These are phyloP conservation scores for Carollia perspicillata DNA, from an alignment of 2,113 vertebrate genomes.

Conservation along the genomic window DNA sequence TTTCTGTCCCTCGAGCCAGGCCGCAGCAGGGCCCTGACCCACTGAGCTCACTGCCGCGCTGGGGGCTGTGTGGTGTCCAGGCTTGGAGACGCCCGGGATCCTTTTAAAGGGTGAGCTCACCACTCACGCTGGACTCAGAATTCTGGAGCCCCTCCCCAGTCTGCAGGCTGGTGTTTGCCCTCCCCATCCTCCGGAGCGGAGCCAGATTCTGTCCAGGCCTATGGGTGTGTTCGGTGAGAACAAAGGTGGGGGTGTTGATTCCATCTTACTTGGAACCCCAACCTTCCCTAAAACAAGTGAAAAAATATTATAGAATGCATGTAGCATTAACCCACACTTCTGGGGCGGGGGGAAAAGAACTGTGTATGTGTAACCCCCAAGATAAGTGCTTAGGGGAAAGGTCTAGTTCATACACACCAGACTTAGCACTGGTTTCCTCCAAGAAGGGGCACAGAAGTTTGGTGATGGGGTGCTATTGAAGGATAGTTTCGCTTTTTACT, in stretches of 20 bases:
- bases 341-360: too few relatives aligned
- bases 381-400: background rate
- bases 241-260: background rate
- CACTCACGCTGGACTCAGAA: background rate
- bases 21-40: too few relatives aligned
- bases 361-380: background rate
- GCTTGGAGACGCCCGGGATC: background rate
- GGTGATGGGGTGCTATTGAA: background rate
- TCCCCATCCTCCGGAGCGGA: too few relatives aligned
- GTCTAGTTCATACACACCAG: background rate
- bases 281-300: background rate
- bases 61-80: background rate
- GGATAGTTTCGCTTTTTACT: background rate
- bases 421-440: background rate
- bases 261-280: background rate
- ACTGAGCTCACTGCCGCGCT: background rate
- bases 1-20: too few relatives aligned
- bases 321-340: background rate
- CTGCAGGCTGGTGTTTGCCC: too few relatives aligned
- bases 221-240: background rate
- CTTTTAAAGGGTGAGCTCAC: background rate
- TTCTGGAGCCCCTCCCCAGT: background rate
- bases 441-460: background rate
- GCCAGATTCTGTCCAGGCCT: background rate
- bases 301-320: background rate